These are phyloP conservation scores for Tor tambroides DNA, from an alignment of 2,113 vertebrate species.

Conservation along the genomic window DNA sequence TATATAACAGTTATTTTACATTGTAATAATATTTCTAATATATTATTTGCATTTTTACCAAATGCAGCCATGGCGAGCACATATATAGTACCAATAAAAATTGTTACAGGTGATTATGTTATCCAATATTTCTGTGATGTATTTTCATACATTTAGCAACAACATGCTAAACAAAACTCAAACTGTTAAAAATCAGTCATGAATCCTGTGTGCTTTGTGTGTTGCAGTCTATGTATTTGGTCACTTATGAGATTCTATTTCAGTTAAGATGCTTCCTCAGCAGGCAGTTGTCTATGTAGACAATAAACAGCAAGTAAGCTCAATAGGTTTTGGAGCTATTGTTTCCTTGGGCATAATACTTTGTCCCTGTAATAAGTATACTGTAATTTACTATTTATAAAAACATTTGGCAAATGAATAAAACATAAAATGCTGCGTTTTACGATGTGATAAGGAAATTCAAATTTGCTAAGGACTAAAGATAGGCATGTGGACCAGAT, in stretches of 20 bases:
- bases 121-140: too few relatives aligned
- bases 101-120: too few relatives aligned
- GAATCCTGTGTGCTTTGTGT: too few relatives aligned
- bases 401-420: too few relatives aligned
- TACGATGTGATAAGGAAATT: not conserved
- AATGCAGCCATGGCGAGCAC: too few relatives aligned
- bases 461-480: not conserved
- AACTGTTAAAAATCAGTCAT: not conserved
- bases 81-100: too few relatives aligned
- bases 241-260: not conserved
- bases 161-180: not conserved
- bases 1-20: too few relatives aligned
- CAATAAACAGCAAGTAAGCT: not conserved
- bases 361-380: not conserved
- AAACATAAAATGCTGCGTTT: not conserved
- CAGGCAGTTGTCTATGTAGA: not conserved
- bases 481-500: not conserved
- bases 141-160: not conserved
- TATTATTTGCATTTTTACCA: too few relatives aligned
- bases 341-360: not conserved
- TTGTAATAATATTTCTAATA: too few relatives aligned
- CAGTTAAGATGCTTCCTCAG: not conserved
- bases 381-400: not conserved
- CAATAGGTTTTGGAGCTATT: not conserved
- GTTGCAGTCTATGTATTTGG: too few relatives aligned